Base-by-base conservation (phyloP, 2,113 vertebrate species). In the Perca fluviatilis region DNA sequence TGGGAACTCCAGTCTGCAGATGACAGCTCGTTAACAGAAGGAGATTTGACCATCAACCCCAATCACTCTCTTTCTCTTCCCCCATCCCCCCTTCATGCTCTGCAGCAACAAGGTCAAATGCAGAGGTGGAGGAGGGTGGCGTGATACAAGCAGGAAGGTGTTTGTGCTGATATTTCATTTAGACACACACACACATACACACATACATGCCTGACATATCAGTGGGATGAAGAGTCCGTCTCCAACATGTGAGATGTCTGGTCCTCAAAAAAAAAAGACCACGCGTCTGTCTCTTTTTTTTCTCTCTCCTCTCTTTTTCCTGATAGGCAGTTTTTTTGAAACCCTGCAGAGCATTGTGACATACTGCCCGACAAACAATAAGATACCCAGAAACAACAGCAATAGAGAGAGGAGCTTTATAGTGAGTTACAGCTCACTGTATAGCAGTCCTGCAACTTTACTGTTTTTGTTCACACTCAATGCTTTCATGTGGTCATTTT, bases 1-100 rank as follows among this genome's bases (percentile, higher is more conserved):
- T 93, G 92, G 85, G 92, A 94, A 92, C 90, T 78, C 80, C 76
- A 69, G 83, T 47, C 90, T 94, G 93, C 90, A 87, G 67, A 82
- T 94, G 91, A 94, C 92, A 93, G 92, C 90, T 92, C 87, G 77
- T 93, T 93, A 94, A 87, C 89, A 77, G 65, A 12, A 62, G 81
- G 84, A 82, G 87, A 80, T 91, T 81, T 88, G 89, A 93, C 90
- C 81, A 65, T 69, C 85, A 85, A 80, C 77, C 84, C 82, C 88
- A 86, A 68, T 90, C 82, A 90, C 61, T 78, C 69, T 58, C 65
- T n/a, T 13, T 19, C 79, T 47, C 64, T 14, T 8, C 67, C 76
- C 56, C 57, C 62, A 23, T 18, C 72, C 64, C 67, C 63, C 51
- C 84, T 58, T 50, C 77, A 64, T 71, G 79, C 80, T 80, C 78